Percentiles rank a stretch among this genome's conserved stretches.
Evolutionary conservation across 2,888 invertebrate genomes (phyloP).

Genomic region (Biston betularia): DNA sequence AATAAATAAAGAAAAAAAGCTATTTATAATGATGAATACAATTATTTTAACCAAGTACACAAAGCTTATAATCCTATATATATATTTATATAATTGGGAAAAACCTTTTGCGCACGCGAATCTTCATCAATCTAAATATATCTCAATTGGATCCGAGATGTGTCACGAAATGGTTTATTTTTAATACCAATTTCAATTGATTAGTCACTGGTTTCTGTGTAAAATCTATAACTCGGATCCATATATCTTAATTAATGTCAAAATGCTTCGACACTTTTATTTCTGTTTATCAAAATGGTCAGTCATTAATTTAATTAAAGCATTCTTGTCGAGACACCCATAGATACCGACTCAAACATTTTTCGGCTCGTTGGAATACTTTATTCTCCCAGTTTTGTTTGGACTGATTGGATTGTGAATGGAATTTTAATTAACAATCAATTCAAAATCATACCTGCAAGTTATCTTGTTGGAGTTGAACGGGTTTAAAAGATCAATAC

Average conservation of each 20-base stretch:
- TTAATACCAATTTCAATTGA: constrained; percentile 30
- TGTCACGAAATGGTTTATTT: constrained; percentile 7
- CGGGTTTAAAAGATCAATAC: background rate
- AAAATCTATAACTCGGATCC: constrained; percentile 42
- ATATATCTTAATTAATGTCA: constrained; percentile 80
- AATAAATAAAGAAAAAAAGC: no score
- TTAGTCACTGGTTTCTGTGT: constrained; percentile 37
- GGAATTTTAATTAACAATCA: constrained; percentile 78
- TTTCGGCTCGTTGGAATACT: constrained; percentile 57
- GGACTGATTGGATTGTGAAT: constrained; percentile 59
- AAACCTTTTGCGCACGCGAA: background rate
- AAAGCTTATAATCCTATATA: no score
- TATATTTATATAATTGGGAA: background rate
- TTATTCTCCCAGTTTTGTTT: constrained; percentile 62
- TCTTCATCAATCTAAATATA: background rate
- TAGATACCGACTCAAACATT: constrained; percentile 72
- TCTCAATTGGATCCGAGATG: constrained; percentile 4
- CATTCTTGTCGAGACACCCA: constrained; percentile 74
- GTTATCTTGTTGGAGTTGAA: constrained; percentile 1
- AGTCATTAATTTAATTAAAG: constrained; percentile 82
- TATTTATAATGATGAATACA: no score
- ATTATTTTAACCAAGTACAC: no score
- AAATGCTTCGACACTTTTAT: constrained; percentile 67
- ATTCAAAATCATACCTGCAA: constrained; percentile 27
- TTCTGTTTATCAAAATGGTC: constrained; percentile 70